Conservation (phyloP, 2,113 vertebrate genomes). For the Aviceda subcristata region DNA sequence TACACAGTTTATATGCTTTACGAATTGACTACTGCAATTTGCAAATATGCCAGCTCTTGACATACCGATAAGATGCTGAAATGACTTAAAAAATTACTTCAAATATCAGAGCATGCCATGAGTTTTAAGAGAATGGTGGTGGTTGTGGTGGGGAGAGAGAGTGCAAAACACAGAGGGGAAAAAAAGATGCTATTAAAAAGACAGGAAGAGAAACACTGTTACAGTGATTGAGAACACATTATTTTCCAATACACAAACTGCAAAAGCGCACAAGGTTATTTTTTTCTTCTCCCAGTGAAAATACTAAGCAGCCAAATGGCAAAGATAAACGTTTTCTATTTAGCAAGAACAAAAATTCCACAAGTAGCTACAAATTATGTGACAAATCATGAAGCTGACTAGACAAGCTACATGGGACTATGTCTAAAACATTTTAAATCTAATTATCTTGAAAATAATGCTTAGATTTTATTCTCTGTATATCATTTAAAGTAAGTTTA, state of each 20-base stretch:
- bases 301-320: neutral
- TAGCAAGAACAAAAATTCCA: neutral
- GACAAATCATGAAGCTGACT: neutral
- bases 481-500: neutral
- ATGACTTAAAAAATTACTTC: neutral
- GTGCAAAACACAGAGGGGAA: neutral
- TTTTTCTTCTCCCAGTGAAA: slow-evolving; percentile 10
- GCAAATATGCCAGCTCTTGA: neutral
- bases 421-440: neutral
- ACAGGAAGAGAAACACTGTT: neutral
- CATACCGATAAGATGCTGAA: neutral
- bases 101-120: neutral
- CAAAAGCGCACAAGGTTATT: neutral
- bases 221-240: slow-evolving; percentile 13
- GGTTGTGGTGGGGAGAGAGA: neutral
- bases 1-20: neutral
- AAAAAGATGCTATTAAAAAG: neutral
- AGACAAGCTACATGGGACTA: neutral
- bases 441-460: neutral
- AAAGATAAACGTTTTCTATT: neutral
- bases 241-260: slow-evolving; percentile 24
- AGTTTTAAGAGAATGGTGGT: neutral
- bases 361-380: neutral
- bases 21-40: neutral
- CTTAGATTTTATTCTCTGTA: neutral